Base-by-base conservation (phyloP, 2,113 vertebrate species). In the Ranitomeya imitator region DNA sequence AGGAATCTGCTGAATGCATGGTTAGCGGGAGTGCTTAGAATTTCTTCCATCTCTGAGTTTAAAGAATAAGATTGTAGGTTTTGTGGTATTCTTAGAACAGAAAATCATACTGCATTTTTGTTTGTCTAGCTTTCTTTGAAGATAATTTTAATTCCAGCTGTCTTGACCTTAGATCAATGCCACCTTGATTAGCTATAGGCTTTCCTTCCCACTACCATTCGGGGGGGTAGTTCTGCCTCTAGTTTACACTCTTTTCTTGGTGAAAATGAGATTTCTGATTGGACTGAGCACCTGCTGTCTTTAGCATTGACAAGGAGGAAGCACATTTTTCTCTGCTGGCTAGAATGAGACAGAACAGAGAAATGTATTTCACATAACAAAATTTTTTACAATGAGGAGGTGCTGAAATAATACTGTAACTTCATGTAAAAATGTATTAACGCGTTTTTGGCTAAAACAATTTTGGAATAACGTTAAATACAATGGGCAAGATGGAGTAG, bases 261-360 rank as follows among this genome's bases (percentile, higher is more conserved):
- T 93, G 93, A 89, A 91, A 93, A 93, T 93, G 90, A 92, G 90
- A 93, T 93, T 92, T 90, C 91, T 92, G 90, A 91, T 89, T 91
- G 91, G 90, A 81, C 86, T 55, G 55, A 90, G 83, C 85, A 76
- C 92, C 91, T 83, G 69, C 91, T 90, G 90, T 74, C 59, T 90
- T 80, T 59, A 59, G 77, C 61, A 59, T 89, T 67, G 90, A 85
- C 85, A 54, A 61, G 76, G 79, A 60, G 69, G 76, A 85, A 65
- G 81, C 67, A 45, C 26, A 52, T 82, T 86, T 82, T 88, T 14
- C 73, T 79, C 71, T 69, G 81, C 81, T 79, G 71, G 57, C 88
- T 85, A 57, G 83, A 69, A 60, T 54, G 51, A 83, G 19, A 37
- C 11, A 63, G 77, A 54, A 86, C 21, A 85, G 87, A 84, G 51